Conservation (phyloP, 2,113 vertebrate genomes). For the Macquaria australasica region DNA sequence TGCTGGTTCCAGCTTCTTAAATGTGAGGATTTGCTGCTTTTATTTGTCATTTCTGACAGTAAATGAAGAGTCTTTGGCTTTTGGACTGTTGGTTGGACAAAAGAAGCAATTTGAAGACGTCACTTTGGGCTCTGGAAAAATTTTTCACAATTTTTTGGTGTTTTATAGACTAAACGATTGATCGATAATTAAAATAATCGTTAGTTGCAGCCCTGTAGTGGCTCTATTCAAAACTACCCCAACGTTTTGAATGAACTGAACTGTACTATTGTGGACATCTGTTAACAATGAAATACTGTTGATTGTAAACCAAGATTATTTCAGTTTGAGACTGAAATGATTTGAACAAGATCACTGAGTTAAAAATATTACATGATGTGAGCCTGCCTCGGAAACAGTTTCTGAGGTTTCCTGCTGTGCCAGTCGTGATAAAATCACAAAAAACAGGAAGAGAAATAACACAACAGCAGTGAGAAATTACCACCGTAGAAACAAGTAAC, state of each 20-base stretch:
- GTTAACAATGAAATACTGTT: neutral
- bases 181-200: too few species aligned
- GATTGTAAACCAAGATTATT: neutral
- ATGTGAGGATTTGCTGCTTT: too few species aligned
- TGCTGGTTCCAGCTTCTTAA: too few species aligned
- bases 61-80: too few species aligned
- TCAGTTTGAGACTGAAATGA: neutral
- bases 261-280: neutral
- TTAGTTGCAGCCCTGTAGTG: too few species aligned
- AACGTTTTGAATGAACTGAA: neutral
- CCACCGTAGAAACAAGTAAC: neutral
- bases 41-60: too few species aligned
- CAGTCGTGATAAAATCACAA: neutral
- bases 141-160: too few species aligned
- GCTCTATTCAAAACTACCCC: neutral
- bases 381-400: neutral
- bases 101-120: too few species aligned
- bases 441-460: slow-evolving; percentile 29
- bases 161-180: too few species aligned
- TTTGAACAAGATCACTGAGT: neutral
- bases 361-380: neutral
- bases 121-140: too few species aligned
- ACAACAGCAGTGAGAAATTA: neutral
- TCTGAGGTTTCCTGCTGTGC: slow-evolving; percentile 45
- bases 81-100: too few species aligned